These are phyloP conservation scores for Bambusicola thoracicus DNA, from an alignment of 2,113 vertebrate species.

Conservation along the genomic window DNA sequence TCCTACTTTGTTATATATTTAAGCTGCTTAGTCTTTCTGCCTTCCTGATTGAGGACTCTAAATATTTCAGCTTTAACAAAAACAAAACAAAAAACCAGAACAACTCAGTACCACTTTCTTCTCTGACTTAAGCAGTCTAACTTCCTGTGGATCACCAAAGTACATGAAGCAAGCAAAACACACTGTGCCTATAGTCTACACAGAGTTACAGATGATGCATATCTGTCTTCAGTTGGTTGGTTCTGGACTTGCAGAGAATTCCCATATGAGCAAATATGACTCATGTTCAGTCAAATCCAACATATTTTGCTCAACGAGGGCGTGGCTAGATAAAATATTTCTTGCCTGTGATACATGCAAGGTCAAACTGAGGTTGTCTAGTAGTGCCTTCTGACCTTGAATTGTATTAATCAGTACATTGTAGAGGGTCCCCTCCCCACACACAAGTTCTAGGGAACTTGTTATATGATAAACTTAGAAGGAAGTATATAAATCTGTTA, in stretches of 20 bases:
- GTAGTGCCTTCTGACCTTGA: not conserved
- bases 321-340: not conserved
- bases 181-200: conserved; percentile 11
- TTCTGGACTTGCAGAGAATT: not conserved
- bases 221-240: not conserved
- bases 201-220: not conserved
- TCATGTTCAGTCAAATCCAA: not conserved
- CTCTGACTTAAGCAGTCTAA: not conserved
- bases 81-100: not conserved
- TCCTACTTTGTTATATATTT: not conserved
- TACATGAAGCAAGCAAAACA: not conserved
- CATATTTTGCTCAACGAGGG: not conserved
- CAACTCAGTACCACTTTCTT: not conserved
- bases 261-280: not conserved
- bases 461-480: not conserved
- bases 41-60: not conserved
- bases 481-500: not conserved
- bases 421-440: not conserved
- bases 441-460: not conserved
- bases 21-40: not conserved
- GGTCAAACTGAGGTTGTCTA: not conserved
- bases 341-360: not conserved
- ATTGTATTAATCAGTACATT: not conserved
- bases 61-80: not conserved
- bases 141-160: conserved; percentile 32